Evolutionary conservation across 2,797 vertebrate species (phyloP), one percentile per base, ranked within the genome.

Genomic region (Enteromius unitaeniatus): DNA sequence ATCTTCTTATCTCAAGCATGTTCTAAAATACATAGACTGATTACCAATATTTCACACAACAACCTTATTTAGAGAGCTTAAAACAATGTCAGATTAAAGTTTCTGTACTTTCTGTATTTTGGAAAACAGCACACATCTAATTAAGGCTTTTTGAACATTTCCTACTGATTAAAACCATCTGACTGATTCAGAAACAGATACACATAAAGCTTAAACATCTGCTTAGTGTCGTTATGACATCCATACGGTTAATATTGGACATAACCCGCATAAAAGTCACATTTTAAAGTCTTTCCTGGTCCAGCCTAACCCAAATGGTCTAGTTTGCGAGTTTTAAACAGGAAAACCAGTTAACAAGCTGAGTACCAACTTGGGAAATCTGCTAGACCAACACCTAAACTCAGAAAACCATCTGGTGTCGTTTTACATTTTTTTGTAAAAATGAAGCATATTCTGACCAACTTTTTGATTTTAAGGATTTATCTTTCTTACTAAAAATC

Each of bases 1-100:
- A 88, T 90, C 82, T 84, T 85, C 85, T 76, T 78, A 80, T 83
- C 81, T 85, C 70, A 85, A 82, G 87, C 86, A 88, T 83, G 78
- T 83, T 81, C 69, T 65, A 86, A 82, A 86, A 84, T 80, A 78
- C 83, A 84, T 79, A 80, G 87, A 82, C 70, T 73, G 86, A 86
- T 78, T 87, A 82, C 42, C 42, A 78, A 84, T 81, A 72, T 81
- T 74, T 81, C 47, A 0, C 55, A 81, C 53, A 64, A 74, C 55
- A 81, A 17, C 28, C 69, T 49, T 64, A 81, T 23, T 64, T n/a
- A 23, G 21, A 49, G 40, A 81, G 14, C 11, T 0, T 31, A 60
- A 62, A 17, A 6, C 21, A 23, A 19, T 77, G 19, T 23, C 21
- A 37, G 31, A 14, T 37, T 73, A 73, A 73, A 31, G 9, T 6